phyloP scores from a whole-genome alignment of 2,888 invertebrate genomes.

The Merodon equestris region DNA sequence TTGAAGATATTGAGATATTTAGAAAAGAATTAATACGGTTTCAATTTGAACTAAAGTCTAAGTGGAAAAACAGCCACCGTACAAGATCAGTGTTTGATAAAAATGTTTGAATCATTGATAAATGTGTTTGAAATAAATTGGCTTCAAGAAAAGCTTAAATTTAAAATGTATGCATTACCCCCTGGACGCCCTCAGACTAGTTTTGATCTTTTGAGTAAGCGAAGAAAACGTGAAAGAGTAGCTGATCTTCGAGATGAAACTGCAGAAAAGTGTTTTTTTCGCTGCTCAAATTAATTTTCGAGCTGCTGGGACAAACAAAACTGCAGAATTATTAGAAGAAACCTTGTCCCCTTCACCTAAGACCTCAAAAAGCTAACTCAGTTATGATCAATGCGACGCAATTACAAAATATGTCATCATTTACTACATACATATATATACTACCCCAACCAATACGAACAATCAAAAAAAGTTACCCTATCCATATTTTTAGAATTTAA shows the following conservation, averaged over 20 bases:
- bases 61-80: conserved; percentile 26
- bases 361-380: not conserved
- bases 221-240: conserved; percentile 29
- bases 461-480: too few relatives aligned
- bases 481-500: too few relatives aligned
- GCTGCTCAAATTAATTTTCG: conserved; percentile 1
- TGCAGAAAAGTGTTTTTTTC: too few relatives aligned
- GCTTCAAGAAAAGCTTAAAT: conserved; percentile 19
- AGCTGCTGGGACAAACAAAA: conserved; percentile 13
- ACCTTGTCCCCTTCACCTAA: conserved; percentile 20
- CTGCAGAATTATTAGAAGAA: conserved; percentile 16
- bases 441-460: too few relatives aligned
- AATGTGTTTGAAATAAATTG: not conserved
- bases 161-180: conserved; percentile 30
- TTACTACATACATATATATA: too few relatives aligned
- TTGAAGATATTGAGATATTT: conserved; percentile 24
- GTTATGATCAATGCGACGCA: not conserved
- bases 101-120: too few relatives aligned
- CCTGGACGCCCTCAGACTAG: conserved; percentile 29
- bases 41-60: conserved; percentile 28
- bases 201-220: conserved; percentile 28
- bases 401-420: not conserved
- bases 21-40: conserved; percentile 19
- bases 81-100: conserved; percentile 16
- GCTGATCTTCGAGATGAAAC: conserved; percentile 7